These are phyloP conservation scores for Alitta virens DNA, from an alignment of 2,888 invertebrate species.

Conservation along the genomic window DNA sequence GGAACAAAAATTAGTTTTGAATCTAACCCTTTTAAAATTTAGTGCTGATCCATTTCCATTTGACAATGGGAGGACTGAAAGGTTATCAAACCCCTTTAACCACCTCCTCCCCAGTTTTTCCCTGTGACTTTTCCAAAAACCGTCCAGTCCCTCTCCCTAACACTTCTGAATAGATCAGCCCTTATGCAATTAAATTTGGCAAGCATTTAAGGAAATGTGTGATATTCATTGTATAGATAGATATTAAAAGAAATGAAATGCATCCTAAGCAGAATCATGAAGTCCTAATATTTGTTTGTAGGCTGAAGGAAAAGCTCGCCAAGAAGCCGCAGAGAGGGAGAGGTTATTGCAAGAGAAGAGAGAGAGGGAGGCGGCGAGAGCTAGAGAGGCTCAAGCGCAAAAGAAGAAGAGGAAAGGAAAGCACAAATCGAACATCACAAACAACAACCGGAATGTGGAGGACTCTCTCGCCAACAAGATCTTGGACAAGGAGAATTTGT, in stretches of 20 bases:
- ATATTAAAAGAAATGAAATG: background rate
- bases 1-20: too few relatives aligned
- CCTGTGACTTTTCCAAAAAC: too few relatives aligned
- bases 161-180: too few relatives aligned
- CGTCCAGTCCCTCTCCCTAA: too few relatives aligned
- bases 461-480: background rate
- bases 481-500: background rate
- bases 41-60: too few relatives aligned
- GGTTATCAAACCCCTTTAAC: too few relatives aligned
- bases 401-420: background rate
- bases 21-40: too few relatives aligned
- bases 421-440: constrained; percentile 1
- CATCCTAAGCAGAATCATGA: background rate
- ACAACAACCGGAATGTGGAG: background rate
- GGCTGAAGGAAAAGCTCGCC: constrained; percentile 43
- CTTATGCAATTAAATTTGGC: too few relatives aligned
- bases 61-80: too few relatives aligned
- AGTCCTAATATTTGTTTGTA: constrained; percentile 14
- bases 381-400: background rate
- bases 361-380: background rate
- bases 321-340: constrained; percentile 7
- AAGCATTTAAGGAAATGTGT: too few relatives aligned
- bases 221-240: background rate
- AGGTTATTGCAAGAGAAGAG: background rate
- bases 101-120: too few relatives aligned